Conservation (phyloP, 2,113 vertebrate genomes). For the Megalops atlanticus region DNA sequence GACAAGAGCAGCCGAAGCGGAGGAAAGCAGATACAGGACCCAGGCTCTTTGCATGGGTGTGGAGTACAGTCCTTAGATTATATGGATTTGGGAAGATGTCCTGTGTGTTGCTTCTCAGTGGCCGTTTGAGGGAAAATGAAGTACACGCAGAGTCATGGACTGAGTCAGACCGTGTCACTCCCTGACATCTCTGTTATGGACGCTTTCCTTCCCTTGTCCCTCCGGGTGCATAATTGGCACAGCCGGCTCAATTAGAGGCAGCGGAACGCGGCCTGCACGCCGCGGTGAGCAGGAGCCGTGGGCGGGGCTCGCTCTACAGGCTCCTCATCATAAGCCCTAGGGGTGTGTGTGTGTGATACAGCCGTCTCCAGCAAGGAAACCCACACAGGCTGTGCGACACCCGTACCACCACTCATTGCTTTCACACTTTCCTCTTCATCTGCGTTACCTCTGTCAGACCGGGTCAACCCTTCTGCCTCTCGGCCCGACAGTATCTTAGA, state of each 20-base stretch:
- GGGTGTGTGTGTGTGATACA: background rate
- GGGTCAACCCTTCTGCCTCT: too few relatives aligned
- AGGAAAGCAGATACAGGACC: too few relatives aligned
- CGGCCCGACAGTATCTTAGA: too few relatives aligned
- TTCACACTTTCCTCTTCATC: too few relatives aligned
- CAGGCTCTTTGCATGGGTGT: too few relatives aligned
- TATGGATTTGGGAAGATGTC: too few relatives aligned
- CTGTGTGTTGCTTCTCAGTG: background rate
- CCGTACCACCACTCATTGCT: too few relatives aligned
- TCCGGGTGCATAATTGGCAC: constrained; percentile 59
- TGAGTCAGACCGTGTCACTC: background rate
- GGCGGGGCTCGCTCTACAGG: constrained; percentile 54
- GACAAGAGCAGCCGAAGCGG: too few relatives aligned
- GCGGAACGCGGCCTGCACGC: constrained; percentile 33
- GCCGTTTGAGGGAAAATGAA: background rate
- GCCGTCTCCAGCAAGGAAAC: too few relatives aligned
- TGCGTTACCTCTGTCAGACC: too few relatives aligned
- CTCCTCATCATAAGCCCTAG: constrained; percentile 64
- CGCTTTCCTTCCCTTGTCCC: constrained; percentile 19
- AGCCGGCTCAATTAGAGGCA: constrained; percentile 63
- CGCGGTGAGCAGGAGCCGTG: constrained; percentile 14
- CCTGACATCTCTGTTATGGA: background rate
- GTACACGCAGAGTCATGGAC: background rate
- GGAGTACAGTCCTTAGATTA: too few relatives aligned
- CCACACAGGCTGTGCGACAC: too few relatives aligned